Base-by-base conservation (phyloP, 2,113 vertebrate species). In the Thinocorus orbignyianus region DNA sequence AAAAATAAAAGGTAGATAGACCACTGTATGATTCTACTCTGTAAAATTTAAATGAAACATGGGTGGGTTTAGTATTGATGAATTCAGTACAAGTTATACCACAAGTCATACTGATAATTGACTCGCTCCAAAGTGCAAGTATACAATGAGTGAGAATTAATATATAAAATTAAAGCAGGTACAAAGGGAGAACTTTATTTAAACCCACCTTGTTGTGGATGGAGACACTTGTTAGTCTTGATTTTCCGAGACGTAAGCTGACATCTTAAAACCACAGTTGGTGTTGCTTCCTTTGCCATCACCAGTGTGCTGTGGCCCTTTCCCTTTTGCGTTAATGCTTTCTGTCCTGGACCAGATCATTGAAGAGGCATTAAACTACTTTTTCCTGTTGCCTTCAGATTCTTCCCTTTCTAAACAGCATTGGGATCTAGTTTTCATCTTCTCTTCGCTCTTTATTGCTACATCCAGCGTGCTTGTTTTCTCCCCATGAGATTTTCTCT, bases 151-250 rank as follows among this genome's bases (percentile, higher is more conserved):
- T 58, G 23, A 87, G 73, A 89, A 73, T 13, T 82, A 78, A 31
- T 23, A 24, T 3, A 11, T 70, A 35, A 80, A 86, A 86, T 25
- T 48, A 41, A 92, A 82, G 37, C 24, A 20, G 39, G 15, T 51
- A 35, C 39, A 41, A 57, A 90, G 51, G 35, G 66, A 86, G 60
- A 71, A 33, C 35, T 65, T 73, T 8, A 24, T 65, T 82, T 7
- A 6, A 39, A n/a, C 8, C 28, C 48, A 7, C 6, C 35, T 86
- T 42, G 6, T 55, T 94, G 48, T 78, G 44, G 69, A 52, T 79
- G n/a, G 49, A 57, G 52, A 7, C 1, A 1, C 7, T 82, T 0
- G 0, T 17, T 83, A 2, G 22, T 79, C 49, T 52, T 60, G 39
- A 31, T 90, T 77, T 37, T 78, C 30, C 39, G 23, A 81, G 72